Conservation (phyloP, 2,113 vertebrate genomes). For the Engystomops pustulosus region DNA sequence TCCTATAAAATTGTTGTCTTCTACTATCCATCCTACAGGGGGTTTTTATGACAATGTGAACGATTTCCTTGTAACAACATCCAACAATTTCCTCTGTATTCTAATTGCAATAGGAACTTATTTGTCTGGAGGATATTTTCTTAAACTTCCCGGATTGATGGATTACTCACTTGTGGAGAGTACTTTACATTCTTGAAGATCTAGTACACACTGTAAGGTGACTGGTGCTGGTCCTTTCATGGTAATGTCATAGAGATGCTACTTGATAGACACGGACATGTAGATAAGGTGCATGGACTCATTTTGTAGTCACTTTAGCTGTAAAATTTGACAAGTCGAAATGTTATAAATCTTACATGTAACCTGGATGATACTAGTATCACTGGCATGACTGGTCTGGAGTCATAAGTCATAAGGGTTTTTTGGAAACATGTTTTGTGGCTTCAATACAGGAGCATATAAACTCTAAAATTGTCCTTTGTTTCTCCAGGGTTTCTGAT, state of each 20-base stretch:
- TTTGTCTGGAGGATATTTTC: constrained; percentile 19
- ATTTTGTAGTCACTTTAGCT: background rate
- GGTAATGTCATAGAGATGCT: background rate
- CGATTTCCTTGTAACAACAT: constrained; percentile 10
- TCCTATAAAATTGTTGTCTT: constrained; percentile 2
- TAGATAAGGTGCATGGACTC: background rate
- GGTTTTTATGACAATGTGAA: constrained; percentile 8
- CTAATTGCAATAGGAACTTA: constrained; percentile 5
- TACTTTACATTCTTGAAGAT: background rate
- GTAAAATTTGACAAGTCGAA: background rate
- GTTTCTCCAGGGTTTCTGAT: too few species aligned
- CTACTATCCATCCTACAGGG: background rate
- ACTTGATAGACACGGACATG: background rate
- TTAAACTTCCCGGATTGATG: background rate
- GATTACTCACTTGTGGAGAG: background rate
- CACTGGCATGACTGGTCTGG: too few species aligned
- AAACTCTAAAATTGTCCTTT: too few species aligned
- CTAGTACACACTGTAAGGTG: background rate
- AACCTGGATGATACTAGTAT: too few species aligned
- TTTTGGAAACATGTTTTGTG: too few species aligned
- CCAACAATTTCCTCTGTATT: background rate
- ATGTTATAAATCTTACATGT: too few species aligned
- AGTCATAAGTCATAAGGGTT: too few species aligned
- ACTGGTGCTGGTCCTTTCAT: background rate
- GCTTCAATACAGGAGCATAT: too few species aligned